phyloP scores from a whole-genome alignment of 2,797 vertebrate species.

The Chaunax sp. region DNA sequence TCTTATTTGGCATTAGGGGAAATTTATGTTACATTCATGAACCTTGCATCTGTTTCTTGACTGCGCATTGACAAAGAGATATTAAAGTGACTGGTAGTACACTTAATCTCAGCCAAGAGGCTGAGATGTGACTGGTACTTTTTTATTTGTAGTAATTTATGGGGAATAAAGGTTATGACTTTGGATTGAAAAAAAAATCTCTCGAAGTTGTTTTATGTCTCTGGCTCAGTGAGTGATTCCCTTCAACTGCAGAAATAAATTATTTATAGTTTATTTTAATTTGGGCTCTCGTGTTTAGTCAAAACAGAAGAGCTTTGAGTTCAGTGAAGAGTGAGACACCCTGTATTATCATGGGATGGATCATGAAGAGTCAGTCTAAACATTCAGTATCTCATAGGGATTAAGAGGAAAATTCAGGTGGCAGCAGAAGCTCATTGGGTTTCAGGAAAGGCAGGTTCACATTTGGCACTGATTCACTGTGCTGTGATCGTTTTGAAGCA shows the following conservation, averaged over 20 bases:
- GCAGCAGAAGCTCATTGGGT: background rate
- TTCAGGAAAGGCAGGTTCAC: slow-evolving; percentile 26
- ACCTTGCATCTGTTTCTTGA: background rate
- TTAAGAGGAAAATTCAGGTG: slow-evolving; percentile 35
- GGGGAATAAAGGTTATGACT: background rate
- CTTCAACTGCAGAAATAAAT: background rate
- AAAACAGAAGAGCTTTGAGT: background rate
- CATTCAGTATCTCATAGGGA: background rate
- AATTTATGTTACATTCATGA: background rate
- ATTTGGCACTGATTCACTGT: background rate
- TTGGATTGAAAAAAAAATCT: background rate
- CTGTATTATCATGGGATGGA: background rate
- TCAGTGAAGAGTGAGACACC: background rate
- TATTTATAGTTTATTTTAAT: background rate
- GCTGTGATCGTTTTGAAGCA: slow-evolving; percentile 49
- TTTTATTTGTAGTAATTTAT: background rate
- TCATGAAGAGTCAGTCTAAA: background rate
- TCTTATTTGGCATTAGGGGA: background rate
- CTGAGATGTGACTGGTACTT: background rate
- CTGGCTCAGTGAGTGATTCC: background rate
- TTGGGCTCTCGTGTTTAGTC: background rate
- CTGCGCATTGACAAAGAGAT: background rate
- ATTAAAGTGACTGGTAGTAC: background rate
- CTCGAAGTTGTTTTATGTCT: background rate
- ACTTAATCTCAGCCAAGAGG: no score